Base-by-base conservation (phyloP, 1,140 invertebrate genomes). In the Vanessa tameamea region DNA sequence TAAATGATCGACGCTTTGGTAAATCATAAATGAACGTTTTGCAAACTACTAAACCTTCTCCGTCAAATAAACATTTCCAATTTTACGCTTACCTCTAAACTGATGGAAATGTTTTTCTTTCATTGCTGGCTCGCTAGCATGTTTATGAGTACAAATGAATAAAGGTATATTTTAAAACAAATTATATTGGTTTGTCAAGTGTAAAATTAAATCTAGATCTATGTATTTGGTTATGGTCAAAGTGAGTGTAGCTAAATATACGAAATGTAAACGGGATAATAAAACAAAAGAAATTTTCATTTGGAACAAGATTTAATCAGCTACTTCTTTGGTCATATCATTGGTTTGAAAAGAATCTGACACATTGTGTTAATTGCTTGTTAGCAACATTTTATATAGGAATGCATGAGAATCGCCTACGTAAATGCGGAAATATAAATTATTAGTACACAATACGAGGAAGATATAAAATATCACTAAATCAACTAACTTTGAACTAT, bases 241-340 rank as follows among this genome's bases (percentile, higher is more conserved):
- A 3, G 26, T 31, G 26, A 31, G 26, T 31, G 1, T 31, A 31
- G 26, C 1, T n/a, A n/a, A 15, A 12, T 14, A 14, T 51, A 20
- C 11, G 20, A 48, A 47, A 66, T n/a, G 15, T 61, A 65, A 51
- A 51, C 2, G 20, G n/a, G 37, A 26, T 63, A 68, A 59, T 69
- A 57, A 85, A 87, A 85, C 75, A 79, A 84, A 83, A 87, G 37
- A 66, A 69, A 37, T 16, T 20, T 48, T 80, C 72, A 75, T 83
- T 81, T 87, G 83, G 85, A 91, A 92, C 88, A 90, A 90, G 76
- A 79, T 92, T 90, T 92, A 92, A 88, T 92, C 80, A 86, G 83
- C 89, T 92, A 92, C 88, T 86, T 92, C 90, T 92, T 92, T 92
- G 90, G 90, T 92, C 88, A 84, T 87, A 91, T 92, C 90, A 92